Evolutionary conservation across 2,113 vertebrate species (phyloP).

Genomic region (Chitala chitala): DNA sequence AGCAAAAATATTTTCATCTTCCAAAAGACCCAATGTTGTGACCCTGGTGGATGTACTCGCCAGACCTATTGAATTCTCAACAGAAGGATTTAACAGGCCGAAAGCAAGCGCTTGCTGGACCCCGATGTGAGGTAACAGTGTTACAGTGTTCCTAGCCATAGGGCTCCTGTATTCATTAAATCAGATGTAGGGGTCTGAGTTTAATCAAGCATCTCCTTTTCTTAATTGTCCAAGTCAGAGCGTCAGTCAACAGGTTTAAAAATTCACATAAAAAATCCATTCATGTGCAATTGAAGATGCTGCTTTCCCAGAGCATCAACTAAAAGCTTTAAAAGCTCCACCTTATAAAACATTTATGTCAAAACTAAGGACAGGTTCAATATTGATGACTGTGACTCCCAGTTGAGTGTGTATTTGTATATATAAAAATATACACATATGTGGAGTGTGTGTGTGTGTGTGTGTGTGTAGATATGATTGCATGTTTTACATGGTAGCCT

Average conservation of each 20-base stretch:
- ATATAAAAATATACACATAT: too few species aligned
- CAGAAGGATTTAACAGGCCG: not conserved
- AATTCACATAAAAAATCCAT: slow-evolving; percentile 7
- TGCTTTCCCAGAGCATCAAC: not conserved
- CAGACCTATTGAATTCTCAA: not conserved
- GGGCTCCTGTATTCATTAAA: not conserved
- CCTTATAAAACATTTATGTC: slow-evolving; percentile 25
- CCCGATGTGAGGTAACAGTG: too few species aligned
- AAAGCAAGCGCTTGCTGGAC: not conserved
- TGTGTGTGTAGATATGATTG: not conserved
- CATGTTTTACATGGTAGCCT: not conserved
- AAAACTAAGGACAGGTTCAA: slow-evolving; percentile 11
- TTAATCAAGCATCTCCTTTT: not conserved
- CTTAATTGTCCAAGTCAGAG: not conserved
- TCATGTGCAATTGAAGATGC: slow-evolving; percentile 8
- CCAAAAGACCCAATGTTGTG: not conserved
- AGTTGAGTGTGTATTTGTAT: not conserved
- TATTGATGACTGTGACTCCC: not conserved
- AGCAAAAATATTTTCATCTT: not conserved
- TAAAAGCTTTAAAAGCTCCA: slow-evolving; percentile 14
- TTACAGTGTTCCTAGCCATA: not conserved
- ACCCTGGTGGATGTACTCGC: not conserved
- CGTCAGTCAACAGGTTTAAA: slow-evolving; percentile 19
- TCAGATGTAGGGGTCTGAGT: not conserved
- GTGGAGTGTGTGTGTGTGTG: too few species aligned